phyloP scores from a whole-genome alignment of 2,113 vertebrate species.

The Garra rufa region DNA sequence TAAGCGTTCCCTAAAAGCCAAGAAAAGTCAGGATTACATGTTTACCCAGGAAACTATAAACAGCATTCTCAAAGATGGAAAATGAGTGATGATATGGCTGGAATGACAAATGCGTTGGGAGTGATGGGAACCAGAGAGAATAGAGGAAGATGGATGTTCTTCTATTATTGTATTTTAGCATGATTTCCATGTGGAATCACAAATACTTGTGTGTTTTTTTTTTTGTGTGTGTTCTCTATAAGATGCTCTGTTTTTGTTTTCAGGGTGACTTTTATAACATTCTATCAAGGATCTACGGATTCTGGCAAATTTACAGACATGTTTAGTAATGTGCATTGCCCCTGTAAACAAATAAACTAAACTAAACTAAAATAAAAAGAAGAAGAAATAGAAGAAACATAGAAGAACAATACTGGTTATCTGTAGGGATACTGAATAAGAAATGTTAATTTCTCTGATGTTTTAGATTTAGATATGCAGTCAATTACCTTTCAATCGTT shows the following conservation, averaged over 20 bases:
- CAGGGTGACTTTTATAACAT: too few relatives aligned
- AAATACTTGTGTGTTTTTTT: too few relatives aligned
- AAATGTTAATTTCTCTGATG: not conserved
- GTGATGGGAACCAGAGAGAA: not conserved
- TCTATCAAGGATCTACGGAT: too few relatives aligned
- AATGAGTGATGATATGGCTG: not conserved
- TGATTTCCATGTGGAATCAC: too few relatives aligned
- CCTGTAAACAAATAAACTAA: too few relatives aligned
- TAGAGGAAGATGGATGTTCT: not conserved
- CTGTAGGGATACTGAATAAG: not conserved
- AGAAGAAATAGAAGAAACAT: not conserved
- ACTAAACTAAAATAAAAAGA: not conserved
- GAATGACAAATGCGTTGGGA: not conserved
- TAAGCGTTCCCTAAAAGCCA: slow-evolving; percentile 78
- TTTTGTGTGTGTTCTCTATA: too few relatives aligned
- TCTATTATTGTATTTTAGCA: too few relatives aligned
- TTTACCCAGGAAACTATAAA: not conserved
- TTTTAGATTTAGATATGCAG: not conserved
- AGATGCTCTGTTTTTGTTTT: too few relatives aligned
- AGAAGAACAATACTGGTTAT: not conserved
- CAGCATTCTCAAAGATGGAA: not conserved
- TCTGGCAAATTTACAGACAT: too few relatives aligned
- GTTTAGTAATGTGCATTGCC: too few relatives aligned
- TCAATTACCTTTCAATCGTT: not conserved
- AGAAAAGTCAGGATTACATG: slow-evolving; percentile 56